Evolutionary conservation across 2,797 vertebrate genomes (phyloP), one percentile per base, ranked within the genome.

Genomic region (Sebastes steindachneri): DNA sequence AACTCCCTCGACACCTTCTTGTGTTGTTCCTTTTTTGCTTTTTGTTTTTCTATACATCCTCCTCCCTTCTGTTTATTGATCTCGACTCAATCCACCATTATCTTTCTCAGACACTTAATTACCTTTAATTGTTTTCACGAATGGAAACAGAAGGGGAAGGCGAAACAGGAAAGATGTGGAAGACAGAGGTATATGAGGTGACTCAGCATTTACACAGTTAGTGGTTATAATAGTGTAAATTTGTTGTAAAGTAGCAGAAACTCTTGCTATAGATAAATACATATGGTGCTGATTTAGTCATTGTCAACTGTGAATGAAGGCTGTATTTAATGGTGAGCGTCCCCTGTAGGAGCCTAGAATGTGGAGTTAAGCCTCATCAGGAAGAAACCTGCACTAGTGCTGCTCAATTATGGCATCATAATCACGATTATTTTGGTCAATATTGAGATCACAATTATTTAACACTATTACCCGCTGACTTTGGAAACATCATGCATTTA

Each of bases 111-210:
- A 28, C 21, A 54, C 64, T 71, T 80, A 62, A 73, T 77, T 74
- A 15, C 53, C 45, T 31, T 9, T 75, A 33, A 81, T 69, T 78
- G 62, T 81, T 86, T 85, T 75, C 41, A 29, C 54, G 28, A 81
- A 73, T 37, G 45, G 60, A 64, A 72, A 76, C 25, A 33, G 54
- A 55, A 35, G 4, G 21, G 23, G 23, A 25, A 25, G 23, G 21
- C 2, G 1, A 23, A 64, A 72, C 4, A 69, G 7, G 1, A 68
- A 67, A 65, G 12, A 69, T 1, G 7, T n/a, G 8, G 21, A 57
- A 48, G 12, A 48, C n/a, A 14, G 2, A 15, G n/a, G n/a, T 58
- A 41, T 21, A 21, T 53, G 33, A 51, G 21, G 15, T 33, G 7
- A 28, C 45, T 54, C 15, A 21, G 48, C n/a, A 48, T 68, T 21